Conservation (phyloP, 2,113 vertebrate species). For the Pluvialis apricaria region DNA sequence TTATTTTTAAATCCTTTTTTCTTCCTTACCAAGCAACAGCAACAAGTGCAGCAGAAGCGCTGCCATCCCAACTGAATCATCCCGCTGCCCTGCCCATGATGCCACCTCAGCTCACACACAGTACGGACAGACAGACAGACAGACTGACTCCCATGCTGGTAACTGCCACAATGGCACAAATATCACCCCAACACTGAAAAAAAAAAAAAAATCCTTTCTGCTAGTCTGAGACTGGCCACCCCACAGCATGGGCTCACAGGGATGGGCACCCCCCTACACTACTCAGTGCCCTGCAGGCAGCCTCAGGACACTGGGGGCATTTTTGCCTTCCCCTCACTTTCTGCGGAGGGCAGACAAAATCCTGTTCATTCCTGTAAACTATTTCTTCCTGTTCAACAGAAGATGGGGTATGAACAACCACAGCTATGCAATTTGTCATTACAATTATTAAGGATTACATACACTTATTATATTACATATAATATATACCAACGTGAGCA, state of each 20-base stretch:
- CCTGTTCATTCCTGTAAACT: background rate
- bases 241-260: fast-evolving
- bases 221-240: background rate
- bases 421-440: background rate
- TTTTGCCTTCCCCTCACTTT: background rate
- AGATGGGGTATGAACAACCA: background rate
- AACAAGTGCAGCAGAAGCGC: background rate
- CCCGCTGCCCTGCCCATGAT: fast-evolving
- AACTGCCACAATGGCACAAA: background rate
- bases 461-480: background rate
- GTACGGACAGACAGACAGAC: background rate
- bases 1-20: background rate
- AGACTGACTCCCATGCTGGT: background rate
- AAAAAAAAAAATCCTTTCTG: background rate
- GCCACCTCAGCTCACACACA: background rate
- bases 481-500: background rate
- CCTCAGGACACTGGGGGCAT: fast-evolving
- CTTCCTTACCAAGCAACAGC: background rate
- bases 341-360: background rate
- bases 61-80: background rate
- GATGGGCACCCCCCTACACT: fast-evolving
- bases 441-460: background rate
- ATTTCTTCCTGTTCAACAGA: background rate
- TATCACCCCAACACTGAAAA: background rate
- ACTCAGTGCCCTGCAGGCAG: background rate